phyloP scores from a whole-genome alignment of 2,888 invertebrate genomes.

The Tortrix viridana region DNA sequence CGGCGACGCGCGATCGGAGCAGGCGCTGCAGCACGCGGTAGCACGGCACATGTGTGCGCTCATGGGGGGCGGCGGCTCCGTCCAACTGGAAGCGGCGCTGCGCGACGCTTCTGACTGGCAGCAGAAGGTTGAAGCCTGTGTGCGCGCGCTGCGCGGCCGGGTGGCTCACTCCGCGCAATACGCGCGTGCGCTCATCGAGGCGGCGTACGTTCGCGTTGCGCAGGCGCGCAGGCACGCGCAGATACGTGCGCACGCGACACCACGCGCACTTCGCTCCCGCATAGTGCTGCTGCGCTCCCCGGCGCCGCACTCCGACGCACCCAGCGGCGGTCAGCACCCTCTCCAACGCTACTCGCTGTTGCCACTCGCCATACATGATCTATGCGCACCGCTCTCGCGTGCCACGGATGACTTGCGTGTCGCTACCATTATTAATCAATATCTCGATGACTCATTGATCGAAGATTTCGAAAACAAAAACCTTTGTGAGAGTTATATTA shows the following conservation, averaged over 20 bases:
- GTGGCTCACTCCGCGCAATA: slow-evolving; percentile 57
- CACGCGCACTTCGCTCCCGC: slow-evolving; percentile 48
- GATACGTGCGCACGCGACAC: slow-evolving; percentile 13
- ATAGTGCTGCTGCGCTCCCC: slow-evolving; percentile 49
- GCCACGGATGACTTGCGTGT: slow-evolving; percentile 48
- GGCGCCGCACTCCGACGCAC: background rate
- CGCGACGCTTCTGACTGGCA: slow-evolving; percentile 44
- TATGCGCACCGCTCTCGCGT: slow-evolving; percentile 45
- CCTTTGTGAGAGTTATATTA: slow-evolving; percentile 49
- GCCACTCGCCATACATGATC: slow-evolving; percentile 43
- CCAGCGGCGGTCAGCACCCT: slow-evolving; percentile 8
- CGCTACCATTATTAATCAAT: slow-evolving; percentile 51
- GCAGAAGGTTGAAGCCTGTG: slow-evolving; percentile 50
- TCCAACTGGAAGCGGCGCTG: slow-evolving; percentile 42
- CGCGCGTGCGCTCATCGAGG: slow-evolving; percentile 49
- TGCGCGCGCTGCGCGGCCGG: slow-evolving; percentile 43
- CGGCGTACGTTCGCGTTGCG: slow-evolving; percentile 51
- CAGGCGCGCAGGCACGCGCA: slow-evolving; percentile 44
- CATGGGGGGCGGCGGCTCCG: slow-evolving; percentile 44
- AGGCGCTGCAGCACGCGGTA: slow-evolving; percentile 49
- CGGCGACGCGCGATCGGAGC: slow-evolving; percentile 36
- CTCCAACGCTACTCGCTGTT: slow-evolving; percentile 41
- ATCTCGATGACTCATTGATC: slow-evolving; percentile 46
- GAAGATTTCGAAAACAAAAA: slow-evolving; percentile 49
- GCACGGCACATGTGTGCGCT: slow-evolving; percentile 51